Evolutionary conservation across 2,797 vertebrate species (phyloP).

Genomic region (Anguilla marmorata): DNA sequence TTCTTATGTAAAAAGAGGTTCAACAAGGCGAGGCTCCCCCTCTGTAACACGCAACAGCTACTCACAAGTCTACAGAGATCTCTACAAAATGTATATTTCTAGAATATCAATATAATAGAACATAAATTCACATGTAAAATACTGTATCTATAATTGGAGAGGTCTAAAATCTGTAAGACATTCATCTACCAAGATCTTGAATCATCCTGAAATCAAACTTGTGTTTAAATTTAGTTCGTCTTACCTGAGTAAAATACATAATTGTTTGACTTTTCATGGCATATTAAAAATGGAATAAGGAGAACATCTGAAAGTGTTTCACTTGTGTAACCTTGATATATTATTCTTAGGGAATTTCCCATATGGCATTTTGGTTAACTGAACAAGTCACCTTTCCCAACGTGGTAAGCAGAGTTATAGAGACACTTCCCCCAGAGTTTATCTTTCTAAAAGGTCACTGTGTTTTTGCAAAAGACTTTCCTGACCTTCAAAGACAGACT

Average conservation of each 20-base stretch:
- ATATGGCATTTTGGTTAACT: conserved; percentile 1
- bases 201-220: not conserved
- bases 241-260: not conserved
- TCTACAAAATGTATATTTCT: not conserved
- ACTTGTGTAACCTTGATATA: conserved; percentile 14
- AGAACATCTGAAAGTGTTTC: not conserved
- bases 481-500: not conserved
- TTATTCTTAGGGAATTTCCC: not conserved
- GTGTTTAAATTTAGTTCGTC: not conserved
- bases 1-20: not conserved
- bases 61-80: not conserved
- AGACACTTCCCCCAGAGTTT: conserved; percentile 1
- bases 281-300: not conserved
- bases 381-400: not conserved
- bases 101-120: not conserved
- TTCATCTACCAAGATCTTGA: not conserved
- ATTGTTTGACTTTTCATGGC: not conserved
- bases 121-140: not conserved
- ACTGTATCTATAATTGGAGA: not conserved
- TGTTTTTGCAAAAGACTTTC: not conserved
- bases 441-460: not conserved
- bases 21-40: not conserved
- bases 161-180: not conserved
- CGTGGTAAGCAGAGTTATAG: not conserved
- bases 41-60: not conserved